Conservation (phyloP, 2,797 vertebrate genomes). For the Macropus fuliginosus region DNA sequence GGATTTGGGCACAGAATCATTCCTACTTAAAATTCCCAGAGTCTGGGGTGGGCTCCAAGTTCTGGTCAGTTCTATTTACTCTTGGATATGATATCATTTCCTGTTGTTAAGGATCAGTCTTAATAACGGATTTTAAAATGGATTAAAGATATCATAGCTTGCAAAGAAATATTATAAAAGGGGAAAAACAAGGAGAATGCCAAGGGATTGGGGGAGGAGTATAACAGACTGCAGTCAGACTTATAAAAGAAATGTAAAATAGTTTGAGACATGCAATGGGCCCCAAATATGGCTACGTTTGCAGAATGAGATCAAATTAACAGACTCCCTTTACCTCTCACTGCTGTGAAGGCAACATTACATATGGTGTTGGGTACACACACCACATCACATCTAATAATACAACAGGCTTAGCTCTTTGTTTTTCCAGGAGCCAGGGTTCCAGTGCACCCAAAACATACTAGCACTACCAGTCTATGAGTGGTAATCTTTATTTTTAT, state of each 20-base stretch:
- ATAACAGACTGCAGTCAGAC: constrained; percentile 7
- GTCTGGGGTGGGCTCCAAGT: neutral
- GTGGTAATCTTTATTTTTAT: neutral
- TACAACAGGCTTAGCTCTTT: accelerated
- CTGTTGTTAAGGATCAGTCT: neutral
- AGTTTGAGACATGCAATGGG: neutral
- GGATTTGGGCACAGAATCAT: neutral
- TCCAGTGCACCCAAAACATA: neutral
- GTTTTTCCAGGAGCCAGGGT: neutral
- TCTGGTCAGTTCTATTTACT: neutral
- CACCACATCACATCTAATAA: neutral
- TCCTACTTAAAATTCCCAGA: constrained; percentile 9
- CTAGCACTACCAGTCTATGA: neutral
- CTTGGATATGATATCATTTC: neutral
- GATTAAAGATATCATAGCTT: constrained; percentile 34
- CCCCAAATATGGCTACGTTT: neutral
- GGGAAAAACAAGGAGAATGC: constrained; percentile 12
- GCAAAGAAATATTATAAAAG: constrained; percentile 19
- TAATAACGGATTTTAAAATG: neutral
- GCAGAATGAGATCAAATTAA: neutral
- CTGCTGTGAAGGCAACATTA: neutral
- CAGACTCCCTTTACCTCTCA: neutral
- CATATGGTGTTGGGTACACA: neutral
- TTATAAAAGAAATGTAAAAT: constrained; percentile 23
- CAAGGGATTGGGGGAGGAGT: neutral